Evolutionary conservation across 2,113 vertebrate species (phyloP).

Genomic region (Meles meles): DNA sequence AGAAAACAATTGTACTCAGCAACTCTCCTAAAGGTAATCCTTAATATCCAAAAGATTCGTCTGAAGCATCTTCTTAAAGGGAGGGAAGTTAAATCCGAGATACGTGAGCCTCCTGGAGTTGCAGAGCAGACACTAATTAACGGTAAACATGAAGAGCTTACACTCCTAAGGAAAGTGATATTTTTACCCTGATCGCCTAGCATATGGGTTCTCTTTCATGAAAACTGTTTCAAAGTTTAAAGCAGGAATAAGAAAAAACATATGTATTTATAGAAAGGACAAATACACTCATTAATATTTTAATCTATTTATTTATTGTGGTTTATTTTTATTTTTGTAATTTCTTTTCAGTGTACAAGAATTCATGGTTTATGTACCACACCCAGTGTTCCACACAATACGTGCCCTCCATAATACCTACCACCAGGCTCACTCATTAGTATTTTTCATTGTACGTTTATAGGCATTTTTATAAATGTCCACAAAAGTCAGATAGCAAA

Average conservation of each 20-base stretch:
- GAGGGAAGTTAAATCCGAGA: not conserved
- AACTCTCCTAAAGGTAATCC: slow-evolving; percentile 29
- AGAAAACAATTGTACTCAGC: not conserved
- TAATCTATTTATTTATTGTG: not conserved
- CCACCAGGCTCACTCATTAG: no score
- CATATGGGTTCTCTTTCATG: not conserved
- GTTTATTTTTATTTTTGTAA: no score
- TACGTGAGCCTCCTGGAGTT: not conserved
- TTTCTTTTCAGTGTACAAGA: no score
- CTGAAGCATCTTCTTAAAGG: not conserved
- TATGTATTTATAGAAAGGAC: not conserved
- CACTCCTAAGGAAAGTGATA: not conserved
- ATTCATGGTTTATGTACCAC: no score
- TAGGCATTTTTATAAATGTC: not conserved
- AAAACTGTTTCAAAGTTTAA: not conserved
- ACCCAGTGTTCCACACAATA: no score
- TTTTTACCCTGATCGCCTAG: not conserved
- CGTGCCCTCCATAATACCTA: no score
- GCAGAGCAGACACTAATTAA: not conserved
- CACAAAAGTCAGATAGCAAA: not conserved
- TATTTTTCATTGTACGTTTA: not conserved
- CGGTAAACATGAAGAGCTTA: not conserved
- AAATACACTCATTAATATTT: not conserved
- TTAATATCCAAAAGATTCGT: not conserved
- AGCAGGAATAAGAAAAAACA: not conserved